Conservation (phyloP, 2,888 invertebrate species). For the Drosophila fulvimacula region DNA sequence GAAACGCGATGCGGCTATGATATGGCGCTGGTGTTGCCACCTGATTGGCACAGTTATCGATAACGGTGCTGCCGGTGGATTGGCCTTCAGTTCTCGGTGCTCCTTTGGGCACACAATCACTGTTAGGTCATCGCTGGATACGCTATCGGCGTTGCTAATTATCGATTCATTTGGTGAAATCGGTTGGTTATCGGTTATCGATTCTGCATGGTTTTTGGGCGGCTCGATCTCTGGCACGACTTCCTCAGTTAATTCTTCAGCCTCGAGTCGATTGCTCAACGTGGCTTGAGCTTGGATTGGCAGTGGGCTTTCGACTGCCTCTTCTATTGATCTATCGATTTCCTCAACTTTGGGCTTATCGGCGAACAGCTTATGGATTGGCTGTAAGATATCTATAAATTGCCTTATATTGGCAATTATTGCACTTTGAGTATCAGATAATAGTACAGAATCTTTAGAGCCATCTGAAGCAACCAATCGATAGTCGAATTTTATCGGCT, state of each 20-base stretch:
- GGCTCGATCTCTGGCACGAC: background rate
- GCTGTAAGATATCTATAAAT: background rate
- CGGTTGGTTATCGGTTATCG: background rate
- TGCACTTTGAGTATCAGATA: background rate
- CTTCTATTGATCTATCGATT: background rate
- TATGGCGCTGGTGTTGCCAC: slow-evolving; percentile 38
- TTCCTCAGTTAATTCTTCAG: background rate
- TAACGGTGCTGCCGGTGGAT: background rate
- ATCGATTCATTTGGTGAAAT: background rate
- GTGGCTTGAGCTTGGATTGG: background rate
- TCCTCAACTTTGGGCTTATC: background rate
- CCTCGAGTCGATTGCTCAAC: background rate
- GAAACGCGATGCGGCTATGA: slow-evolving; percentile 40
- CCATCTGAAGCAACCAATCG: background rate
- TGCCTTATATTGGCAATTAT: background rate
- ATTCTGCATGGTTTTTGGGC: background rate
- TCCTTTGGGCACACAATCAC: no score
- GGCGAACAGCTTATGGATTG: background rate
- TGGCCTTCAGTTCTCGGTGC: background rate
- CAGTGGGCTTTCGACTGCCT: no score
- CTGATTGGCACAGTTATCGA: background rate
- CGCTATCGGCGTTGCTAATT: no score
- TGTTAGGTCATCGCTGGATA: no score
- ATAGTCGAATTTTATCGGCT: background rate
- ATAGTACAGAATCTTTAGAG: background rate